A percentile compares a stretch with the other conserved stretches of the same genome.
Conservation (phyloP, 23 tunicate genomes). For the Halocynthia roretzi region DNA sequence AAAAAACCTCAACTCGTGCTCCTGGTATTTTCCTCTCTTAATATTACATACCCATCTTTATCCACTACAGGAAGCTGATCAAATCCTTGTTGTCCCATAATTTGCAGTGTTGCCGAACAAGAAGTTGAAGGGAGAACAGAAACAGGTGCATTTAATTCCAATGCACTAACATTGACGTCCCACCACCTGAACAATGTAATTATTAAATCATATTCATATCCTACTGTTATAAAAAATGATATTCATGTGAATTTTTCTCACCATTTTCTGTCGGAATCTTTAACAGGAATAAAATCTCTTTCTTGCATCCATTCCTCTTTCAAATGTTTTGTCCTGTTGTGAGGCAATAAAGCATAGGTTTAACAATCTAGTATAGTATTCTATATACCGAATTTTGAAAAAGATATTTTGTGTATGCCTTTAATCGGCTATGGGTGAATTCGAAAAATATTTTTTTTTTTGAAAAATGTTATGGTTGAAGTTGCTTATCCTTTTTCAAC, state of each 20-base stretch:
- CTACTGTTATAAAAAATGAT: too few relatives aligned
- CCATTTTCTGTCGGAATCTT: slow-evolving; percentile 3
- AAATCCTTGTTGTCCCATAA: slow-evolving; percentile 33
- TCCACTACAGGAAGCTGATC: slow-evolving; percentile 79
- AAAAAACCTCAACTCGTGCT: too few relatives aligned
- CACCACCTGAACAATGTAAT: slow-evolving; percentile 46
- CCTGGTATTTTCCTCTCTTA: not conserved
- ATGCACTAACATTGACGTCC: slow-evolving; percentile 18
- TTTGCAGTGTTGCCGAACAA: slow-evolving; percentile 45
- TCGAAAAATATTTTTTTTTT: too few relatives aligned
- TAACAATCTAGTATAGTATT: too few relatives aligned
- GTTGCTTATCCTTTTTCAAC: too few relatives aligned
- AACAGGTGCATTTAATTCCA: slow-evolving; percentile 38
- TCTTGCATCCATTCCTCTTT: slow-evolving; percentile 97
- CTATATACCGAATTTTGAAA: too few relatives aligned
- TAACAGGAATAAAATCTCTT: slow-evolving; percentile 54
- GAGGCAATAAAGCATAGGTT: too few relatives aligned
- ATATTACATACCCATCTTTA: slow-evolving; percentile 23
- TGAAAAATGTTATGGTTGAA: too few relatives aligned
- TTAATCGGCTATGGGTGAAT: too few relatives aligned
- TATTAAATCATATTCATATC: too few relatives aligned
- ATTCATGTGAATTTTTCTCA: not conserved
- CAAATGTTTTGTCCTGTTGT: slow-evolving; percentile 92
- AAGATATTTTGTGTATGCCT: too few relatives aligned
- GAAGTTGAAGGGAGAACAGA: slow-evolving; percentile 29